Percentiles rank a stretch among this genome's conserved stretches.
phyloP scores from a whole-genome alignment of 2,113 vertebrate genomes.

The Paramormyrops kingsleyae region DNA sequence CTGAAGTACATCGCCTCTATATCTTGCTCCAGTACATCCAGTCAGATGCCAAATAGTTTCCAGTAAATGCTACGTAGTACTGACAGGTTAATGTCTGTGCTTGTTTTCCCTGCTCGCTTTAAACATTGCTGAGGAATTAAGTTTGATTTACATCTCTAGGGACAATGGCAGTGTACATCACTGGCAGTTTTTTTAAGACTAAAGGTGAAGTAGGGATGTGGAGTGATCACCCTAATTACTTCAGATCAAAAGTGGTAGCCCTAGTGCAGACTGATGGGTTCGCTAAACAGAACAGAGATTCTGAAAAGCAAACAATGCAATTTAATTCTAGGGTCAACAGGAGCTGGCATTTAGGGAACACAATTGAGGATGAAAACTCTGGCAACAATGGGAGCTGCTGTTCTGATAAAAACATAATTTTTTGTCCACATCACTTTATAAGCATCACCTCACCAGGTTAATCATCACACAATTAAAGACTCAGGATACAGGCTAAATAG shows the following conservation, averaged over 20 bases:
- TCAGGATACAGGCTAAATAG: background rate
- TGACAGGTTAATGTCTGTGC: background rate
- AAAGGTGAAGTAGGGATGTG: background rate
- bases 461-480: background rate
- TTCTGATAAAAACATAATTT: background rate
- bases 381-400: too few relatives aligned
- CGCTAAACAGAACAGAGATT: background rate
- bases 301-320: background rate
- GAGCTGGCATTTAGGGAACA: too few relatives aligned
- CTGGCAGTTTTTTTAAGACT: background rate
- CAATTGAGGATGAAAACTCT: too few relatives aligned
- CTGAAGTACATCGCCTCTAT: background rate
- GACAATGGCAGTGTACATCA: background rate
- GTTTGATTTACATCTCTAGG: background rate
- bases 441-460: background rate
- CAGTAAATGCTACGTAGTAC: background rate
- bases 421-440: background rate
- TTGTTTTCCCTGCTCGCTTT: background rate
- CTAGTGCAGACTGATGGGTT: background rate
- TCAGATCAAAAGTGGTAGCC: background rate
- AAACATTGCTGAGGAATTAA: background rate
- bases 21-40: background rate
- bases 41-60: background rate
- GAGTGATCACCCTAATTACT: background rate
- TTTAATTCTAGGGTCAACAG: too few relatives aligned